Conservation (phyloP, 2,797 vertebrate genomes). For the Mastacembelus armatus region DNA sequence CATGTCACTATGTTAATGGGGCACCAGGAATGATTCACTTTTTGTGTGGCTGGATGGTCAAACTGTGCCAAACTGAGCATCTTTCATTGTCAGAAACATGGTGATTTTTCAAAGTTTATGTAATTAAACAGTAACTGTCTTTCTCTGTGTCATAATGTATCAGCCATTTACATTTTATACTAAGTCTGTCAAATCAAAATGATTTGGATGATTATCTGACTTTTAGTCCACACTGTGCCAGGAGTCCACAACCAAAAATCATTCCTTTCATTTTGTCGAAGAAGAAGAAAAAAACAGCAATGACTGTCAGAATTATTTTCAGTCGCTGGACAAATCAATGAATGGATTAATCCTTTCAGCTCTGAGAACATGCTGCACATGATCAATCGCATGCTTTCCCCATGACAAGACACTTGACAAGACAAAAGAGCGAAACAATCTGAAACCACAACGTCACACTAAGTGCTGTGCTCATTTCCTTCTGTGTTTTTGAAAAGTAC, state of each 20-base stretch:
- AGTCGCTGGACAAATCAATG: too few species aligned
- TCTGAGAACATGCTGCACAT: constrained; percentile 18
- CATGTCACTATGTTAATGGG: constrained; percentile 56
- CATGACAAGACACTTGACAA: constrained; percentile 15
- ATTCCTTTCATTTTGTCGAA: too few species aligned
- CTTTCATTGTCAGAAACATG: not conserved
- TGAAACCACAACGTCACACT: too few species aligned
- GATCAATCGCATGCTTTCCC: constrained; percentile 24
- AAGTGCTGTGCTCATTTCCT: not conserved
- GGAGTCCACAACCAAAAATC: too few species aligned
- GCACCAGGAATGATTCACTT: constrained; percentile 61
- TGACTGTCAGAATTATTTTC: too few species aligned
- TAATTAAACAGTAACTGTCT: too few species aligned
- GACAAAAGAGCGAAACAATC: too few species aligned
- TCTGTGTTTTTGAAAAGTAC: not conserved
- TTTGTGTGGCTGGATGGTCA: not conserved
- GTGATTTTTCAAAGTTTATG: not conserved
- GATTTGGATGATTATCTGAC: not conserved
- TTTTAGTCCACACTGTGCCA: too few species aligned
- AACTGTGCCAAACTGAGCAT: constrained; percentile 12
- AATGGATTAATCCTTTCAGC: too few species aligned
- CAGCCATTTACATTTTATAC: not conserved
- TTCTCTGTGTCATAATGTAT: not conserved
- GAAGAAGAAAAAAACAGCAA: too few species aligned
- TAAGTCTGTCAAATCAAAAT: too few species aligned